Evolutionary conservation across 1,140 invertebrate genomes (phyloP).

Genomic region (Drosophila bifasciata): DNA sequence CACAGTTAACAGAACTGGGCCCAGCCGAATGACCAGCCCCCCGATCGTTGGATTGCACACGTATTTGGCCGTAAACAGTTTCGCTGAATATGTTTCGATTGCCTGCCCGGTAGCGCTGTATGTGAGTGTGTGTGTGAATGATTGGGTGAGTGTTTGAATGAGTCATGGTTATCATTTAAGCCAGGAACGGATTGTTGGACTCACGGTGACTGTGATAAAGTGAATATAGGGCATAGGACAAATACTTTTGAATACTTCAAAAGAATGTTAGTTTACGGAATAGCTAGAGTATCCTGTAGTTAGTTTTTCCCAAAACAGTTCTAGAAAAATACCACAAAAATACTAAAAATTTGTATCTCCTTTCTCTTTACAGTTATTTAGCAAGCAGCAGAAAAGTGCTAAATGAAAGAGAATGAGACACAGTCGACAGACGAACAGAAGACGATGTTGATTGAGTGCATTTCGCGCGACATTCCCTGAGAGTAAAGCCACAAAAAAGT

Average conservation of each 20-base stretch:
- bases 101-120: slow-evolving; percentile 3
- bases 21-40: slow-evolving; percentile 25
- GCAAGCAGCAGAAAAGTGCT: slow-evolving; percentile 30
- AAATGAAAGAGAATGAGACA: slow-evolving; percentile 59
- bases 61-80: slow-evolving; percentile 45
- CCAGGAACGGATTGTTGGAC: slow-evolving; percentile 32
- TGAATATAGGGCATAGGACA: neutral
- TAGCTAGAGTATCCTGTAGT: neutral
- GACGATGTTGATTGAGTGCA: slow-evolving; percentile 75
- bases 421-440: slow-evolving; percentile 43
- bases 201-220: slow-evolving; percentile 21
- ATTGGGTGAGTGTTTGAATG: slow-evolving; percentile 36
- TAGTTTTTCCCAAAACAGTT: neutral
- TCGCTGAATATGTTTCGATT: slow-evolving; percentile 33
- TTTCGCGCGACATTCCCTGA: slow-evolving; percentile 75
- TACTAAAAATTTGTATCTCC: neutral
- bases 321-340: neutral
- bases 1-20: slow-evolving; percentile 7
- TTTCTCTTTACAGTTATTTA: slow-evolving; percentile 40
- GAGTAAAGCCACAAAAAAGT: slow-evolving; percentile 13
- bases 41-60: slow-evolving; percentile 25
- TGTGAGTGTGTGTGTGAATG: too few species aligned
- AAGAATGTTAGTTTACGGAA: slow-evolving; percentile 8
- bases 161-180: slow-evolving; percentile 33
- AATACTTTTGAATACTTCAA: slow-evolving; percentile 7